These are phyloP conservation scores for Eustalomyia histrio DNA, from an alignment of 2,888 invertebrate species.

Conservation along the genomic window DNA sequence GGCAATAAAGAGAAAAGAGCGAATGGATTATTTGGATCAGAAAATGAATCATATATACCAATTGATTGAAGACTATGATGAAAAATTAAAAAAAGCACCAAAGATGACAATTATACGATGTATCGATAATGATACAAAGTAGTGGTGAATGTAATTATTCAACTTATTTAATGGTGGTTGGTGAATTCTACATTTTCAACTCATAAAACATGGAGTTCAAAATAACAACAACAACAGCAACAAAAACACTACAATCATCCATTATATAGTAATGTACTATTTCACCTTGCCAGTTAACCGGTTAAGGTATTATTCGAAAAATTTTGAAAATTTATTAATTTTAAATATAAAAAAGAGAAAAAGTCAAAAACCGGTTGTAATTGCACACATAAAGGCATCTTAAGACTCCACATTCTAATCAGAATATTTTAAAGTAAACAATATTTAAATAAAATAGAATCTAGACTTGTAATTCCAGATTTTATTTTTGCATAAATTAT, in stretches of 20 bases:
- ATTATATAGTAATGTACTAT: no score
- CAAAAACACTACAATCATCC: no score
- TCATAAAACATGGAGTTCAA: slow-evolving; percentile 19
- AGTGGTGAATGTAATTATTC: slow-evolving; percentile 55
- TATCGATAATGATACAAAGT: slow-evolving; percentile 37
- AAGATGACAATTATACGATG: slow-evolving; percentile 32
- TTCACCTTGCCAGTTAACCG: no score
- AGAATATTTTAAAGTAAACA: slow-evolving; percentile 13
- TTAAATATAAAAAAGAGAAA: background rate
- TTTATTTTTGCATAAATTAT: slow-evolving; percentile 50
- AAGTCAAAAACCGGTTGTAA: slow-evolving; percentile 27
- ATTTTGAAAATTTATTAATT: no score
- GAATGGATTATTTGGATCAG: slow-evolving; percentile 93
- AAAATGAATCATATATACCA: slow-evolving; percentile 96
- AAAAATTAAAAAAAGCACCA: slow-evolving; percentile 68
- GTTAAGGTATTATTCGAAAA: no score
- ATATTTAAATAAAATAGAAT: slow-evolving; percentile 32
- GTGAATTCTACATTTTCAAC: slow-evolving; percentile 10
- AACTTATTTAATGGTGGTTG: slow-evolving; percentile 34
- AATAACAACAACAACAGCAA: slow-evolving; percentile 52
- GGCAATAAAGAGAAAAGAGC: slow-evolving; percentile 86
- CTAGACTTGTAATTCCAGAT: slow-evolving; percentile 54
- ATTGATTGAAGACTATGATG: slow-evolving; percentile 91
- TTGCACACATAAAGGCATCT: background rate
- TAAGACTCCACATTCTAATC: slow-evolving; percentile 6